A percentile compares a stretch with the other conserved stretches of the same genome.
phyloP scores from a whole-genome alignment of 2,888 invertebrate genomes.

The Tachystola acroxantha region DNA sequence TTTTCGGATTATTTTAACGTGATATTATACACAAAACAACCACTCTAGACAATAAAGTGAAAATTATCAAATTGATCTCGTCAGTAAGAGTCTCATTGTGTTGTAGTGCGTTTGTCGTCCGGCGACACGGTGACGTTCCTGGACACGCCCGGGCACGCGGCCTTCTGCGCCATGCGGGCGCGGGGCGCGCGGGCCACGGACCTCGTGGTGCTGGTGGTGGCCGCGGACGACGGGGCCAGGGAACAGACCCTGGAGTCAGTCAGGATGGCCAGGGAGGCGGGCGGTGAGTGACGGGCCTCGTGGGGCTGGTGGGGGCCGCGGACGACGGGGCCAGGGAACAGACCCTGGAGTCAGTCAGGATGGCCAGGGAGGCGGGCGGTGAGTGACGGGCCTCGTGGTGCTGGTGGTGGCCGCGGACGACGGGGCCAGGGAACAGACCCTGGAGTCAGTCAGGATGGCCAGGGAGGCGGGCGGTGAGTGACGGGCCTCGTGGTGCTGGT shows the following conservation, averaged over 20 bases:
- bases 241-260: conserved; percentile 97
- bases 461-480: conserved; percentile 82
- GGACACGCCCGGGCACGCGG: conserved; percentile 99
- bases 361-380: conserved; percentile 89
- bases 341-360: conserved; percentile 93
- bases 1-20: too few relatives aligned
- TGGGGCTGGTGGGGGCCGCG: conserved; percentile 97
- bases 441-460: conserved; percentile 94
- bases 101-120: conserved; percentile 82
- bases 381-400: conserved; percentile 92
- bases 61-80: too few relatives aligned
- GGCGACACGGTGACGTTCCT: conserved; percentile 93
- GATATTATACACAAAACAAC: too few relatives aligned
- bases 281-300: conserved; percentile 91
- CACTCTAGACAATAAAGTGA: too few relatives aligned
- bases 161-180: conserved; percentile 95
- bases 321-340: conserved; percentile 99
- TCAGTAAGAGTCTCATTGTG: too few relatives aligned
- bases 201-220: conserved; percentile 96
- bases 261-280: conserved; percentile 87
- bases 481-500: conserved; percentile 98
- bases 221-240: conserved; percentile 99
- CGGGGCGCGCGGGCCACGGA: conserved; percentile 97
- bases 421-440: conserved; percentile 98
- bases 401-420: conserved; percentile 99